A percentile compares a stretch with the other conserved stretches of the same genome.
Conservation (phyloP, 2,113 vertebrate genomes). For the Paramisgurnus dabryanus region DNA sequence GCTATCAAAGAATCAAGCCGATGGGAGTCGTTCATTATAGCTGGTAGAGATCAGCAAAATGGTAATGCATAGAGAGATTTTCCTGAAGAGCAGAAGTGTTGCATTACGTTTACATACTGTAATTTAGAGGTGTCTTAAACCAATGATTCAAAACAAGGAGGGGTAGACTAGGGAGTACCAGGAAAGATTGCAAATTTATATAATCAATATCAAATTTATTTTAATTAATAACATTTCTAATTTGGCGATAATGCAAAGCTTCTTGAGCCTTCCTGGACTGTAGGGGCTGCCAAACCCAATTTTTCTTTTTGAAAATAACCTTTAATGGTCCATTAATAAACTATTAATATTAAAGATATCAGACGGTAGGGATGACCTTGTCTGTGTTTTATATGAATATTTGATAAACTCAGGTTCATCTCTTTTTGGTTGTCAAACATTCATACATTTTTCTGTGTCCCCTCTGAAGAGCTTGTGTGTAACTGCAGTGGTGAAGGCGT, state of each 20-base stretch:
- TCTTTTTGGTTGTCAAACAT: not conserved
- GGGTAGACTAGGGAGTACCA: too few relatives aligned
- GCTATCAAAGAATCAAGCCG: slow-evolving; percentile 17
- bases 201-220: too few relatives aligned
- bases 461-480: slow-evolving; percentile 58
- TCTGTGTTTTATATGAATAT: not conserved
- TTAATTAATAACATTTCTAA: too few relatives aligned
- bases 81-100: not conserved
- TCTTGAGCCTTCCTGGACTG: too few relatives aligned
- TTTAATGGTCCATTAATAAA: not conserved
- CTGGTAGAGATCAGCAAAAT: not conserved
- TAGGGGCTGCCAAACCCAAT: too few relatives aligned
- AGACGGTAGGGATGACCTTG: not conserved
- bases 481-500: slow-evolving; percentile 79
- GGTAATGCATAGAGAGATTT: slow-evolving; percentile 6
- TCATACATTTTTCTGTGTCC: not conserved
- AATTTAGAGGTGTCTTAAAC: not conserved
- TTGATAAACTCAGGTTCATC: not conserved
- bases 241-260: too few relatives aligned
- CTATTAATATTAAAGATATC: not conserved
- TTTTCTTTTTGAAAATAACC: too few relatives aligned
- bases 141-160: too few relatives aligned
- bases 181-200: too few relatives aligned
- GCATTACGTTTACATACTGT: not conserved
- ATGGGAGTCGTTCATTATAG: slow-evolving; percentile 22